Conservation (phyloP, 2,888 invertebrate genomes). For the Lypha dubia region DNA sequence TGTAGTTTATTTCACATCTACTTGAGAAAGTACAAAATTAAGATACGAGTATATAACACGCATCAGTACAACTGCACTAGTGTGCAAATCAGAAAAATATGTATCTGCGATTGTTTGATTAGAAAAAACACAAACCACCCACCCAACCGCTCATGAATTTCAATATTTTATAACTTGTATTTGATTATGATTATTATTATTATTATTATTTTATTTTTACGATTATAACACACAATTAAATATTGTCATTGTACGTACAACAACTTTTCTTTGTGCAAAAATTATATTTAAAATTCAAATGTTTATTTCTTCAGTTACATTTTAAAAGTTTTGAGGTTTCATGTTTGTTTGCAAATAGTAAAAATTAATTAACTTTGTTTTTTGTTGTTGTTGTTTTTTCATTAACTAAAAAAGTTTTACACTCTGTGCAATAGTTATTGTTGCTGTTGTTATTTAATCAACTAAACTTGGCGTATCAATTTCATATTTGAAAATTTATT, state of each 20-base stretch:
- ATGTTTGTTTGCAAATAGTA: slow-evolving; percentile 17
- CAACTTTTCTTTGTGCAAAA: slow-evolving; percentile 10
- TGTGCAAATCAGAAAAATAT: slow-evolving; percentile 27
- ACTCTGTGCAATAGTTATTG: neutral
- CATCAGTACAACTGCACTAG: neutral
- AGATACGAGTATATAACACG: slow-evolving; percentile 7
- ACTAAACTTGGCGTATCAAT: slow-evolving; percentile 49
- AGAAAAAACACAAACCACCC: too few species aligned
- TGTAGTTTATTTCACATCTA: slow-evolving; percentile 38
- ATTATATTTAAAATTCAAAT: slow-evolving; percentile 13
- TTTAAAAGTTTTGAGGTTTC: slow-evolving; percentile 42
- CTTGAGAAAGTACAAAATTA: slow-evolving; percentile 45
- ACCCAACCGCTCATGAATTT: slow-evolving; percentile 41
- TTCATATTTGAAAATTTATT: slow-evolving; percentile 52
- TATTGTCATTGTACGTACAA: slow-evolving; percentile 46
- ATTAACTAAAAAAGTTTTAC: slow-evolving; percentile 39
- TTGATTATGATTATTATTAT: slow-evolving; percentile 28
- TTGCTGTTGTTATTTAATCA: slow-evolving; percentile 14
- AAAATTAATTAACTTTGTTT: slow-evolving; percentile 46
- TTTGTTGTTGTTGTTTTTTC: slow-evolving; percentile 34
- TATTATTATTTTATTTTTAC: neutral
- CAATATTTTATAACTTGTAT: slow-evolving; percentile 26
- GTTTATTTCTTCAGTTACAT: neutral
- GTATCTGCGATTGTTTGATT: slow-evolving; percentile 5
- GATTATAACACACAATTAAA: slow-evolving; percentile 47